Evolutionary conservation across 2,113 vertebrate genomes (phyloP).

Genomic region (Dipodomys merriami): DNA sequence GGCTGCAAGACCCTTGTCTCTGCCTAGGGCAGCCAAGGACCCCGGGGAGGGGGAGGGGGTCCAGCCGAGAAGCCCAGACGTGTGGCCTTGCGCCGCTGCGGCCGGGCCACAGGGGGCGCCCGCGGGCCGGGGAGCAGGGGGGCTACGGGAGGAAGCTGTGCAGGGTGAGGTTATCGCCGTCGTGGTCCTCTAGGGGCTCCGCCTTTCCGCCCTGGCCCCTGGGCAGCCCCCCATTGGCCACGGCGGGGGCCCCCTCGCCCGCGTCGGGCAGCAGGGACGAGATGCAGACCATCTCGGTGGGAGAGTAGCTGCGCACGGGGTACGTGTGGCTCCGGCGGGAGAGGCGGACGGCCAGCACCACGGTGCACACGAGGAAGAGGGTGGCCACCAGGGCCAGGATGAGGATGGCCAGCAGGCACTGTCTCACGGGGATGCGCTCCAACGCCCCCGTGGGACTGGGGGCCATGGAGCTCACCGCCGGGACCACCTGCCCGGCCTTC

Average conservation of each 20-base stretch:
- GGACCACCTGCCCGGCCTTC: background rate
- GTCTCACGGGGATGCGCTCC: slow-evolving; percentile 36
- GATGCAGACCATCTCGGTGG: slow-evolving; percentile 94
- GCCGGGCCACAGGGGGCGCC: fast-evolving
- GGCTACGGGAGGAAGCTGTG: slow-evolving; percentile 92
- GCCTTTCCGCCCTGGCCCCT: slow-evolving; percentile 64
- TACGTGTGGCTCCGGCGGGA: slow-evolving; percentile 83
- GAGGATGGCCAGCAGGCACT: slow-evolving; percentile 90
- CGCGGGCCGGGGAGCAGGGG: fast-evolving
- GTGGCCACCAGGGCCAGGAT: slow-evolving; percentile 88
- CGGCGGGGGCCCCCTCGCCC: background rate
- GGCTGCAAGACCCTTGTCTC: too few species aligned
- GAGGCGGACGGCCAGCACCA: slow-evolving; percentile 88
- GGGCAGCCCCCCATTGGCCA: slow-evolving; percentile 27
- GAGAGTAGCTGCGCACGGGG: slow-evolving; percentile 63
- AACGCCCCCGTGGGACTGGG: fast-evolving
- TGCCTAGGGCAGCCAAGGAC: fast-evolving
- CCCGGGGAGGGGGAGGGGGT: too few species aligned
- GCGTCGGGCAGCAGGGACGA: slow-evolving; percentile 89
- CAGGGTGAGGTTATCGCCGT: slow-evolving; percentile 90
- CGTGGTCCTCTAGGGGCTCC: slow-evolving; percentile 76
- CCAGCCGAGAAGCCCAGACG: background rate
- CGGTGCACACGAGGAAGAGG: slow-evolving; percentile 89
- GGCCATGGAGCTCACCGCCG: fast-evolving
- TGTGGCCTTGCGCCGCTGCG: too few species aligned